Base-by-base conservation (phyloP, 2,113 vertebrate species). In the Leucoraja erinaceus region DNA sequence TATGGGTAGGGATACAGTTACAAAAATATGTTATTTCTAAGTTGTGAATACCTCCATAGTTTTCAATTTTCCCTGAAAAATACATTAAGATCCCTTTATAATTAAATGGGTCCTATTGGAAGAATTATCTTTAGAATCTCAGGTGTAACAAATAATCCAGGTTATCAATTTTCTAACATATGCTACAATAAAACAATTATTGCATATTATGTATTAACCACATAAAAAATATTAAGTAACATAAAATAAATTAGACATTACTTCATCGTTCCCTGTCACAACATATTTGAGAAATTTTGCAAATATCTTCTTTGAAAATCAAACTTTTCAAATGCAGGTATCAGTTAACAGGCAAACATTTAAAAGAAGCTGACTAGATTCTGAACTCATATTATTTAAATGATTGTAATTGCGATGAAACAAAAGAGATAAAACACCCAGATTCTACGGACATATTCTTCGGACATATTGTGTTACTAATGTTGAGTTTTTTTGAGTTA, bases 21-120 rank as follows among this genome's bases (percentile, higher is more conserved):
- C 22, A 72, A 91, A 91, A 91, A 91, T 72, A 70, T 20, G 25
- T 74, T 72, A 90, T 72, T 91, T 86, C n/a, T 63, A 63, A n/a
- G 59, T 63, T 31, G 59, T 63, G 59, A 63, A 88, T 88, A 31
- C 63, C 59, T 63, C 83, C 56, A 88, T 88, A 31, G 14, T 28
- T 63, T 88, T 91, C 90, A 91, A 91, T 91, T 33, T 72, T 91
- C 90, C 90, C 66, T 91, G 90, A 91, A 91, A 47, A 72, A 72
- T 90, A 91, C 5, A 91, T 91, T 74, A 47, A 72, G 90, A 72
- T 25, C 66, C 90, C 31, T 11, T 91, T 11, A 47, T 47, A 91
- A 91, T 70, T 47, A 91, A 88, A 4, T 88, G 83, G 83, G 83
- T 63, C 61, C n/a, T 63, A 61, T 14, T 88, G 5, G 63, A 70